These are phyloP conservation scores for Alosa alosa DNA, from an alignment of 2,113 vertebrate species.

Conservation along the genomic window DNA sequence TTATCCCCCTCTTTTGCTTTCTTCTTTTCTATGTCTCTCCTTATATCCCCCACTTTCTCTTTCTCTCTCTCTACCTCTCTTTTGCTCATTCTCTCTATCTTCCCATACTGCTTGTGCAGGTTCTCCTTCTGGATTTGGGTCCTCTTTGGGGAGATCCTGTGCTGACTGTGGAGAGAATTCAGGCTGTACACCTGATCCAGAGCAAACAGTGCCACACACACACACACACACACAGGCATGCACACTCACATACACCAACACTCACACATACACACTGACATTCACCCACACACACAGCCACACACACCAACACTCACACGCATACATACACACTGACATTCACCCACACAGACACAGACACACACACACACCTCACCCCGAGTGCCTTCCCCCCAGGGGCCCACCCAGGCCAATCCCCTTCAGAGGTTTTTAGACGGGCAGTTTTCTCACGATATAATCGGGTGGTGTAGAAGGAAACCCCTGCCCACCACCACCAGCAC, in stretches of 20 bases:
- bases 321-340: background rate
- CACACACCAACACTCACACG: background rate
- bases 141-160: slow-evolving; percentile 21
- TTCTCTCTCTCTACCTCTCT: background rate
- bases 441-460: slow-evolving; percentile 54
- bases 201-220: slow-evolving; percentile 58
- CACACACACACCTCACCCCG: slow-evolving; percentile 35
- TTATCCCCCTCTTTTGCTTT: background rate
- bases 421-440: slow-evolving; percentile 56
- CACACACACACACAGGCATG: slow-evolving; percentile 11
- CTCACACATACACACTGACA: background rate
- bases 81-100: background rate
- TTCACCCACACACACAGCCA: background rate
- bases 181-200: slow-evolving; percentile 66
- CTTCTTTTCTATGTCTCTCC: background rate
- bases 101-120: background rate
- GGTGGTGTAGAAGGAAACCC: slow-evolving; percentile 25
- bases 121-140: slow-evolving; percentile 28
- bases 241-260: background rate
- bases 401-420: slow-evolving; percentile 26
- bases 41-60: background rate
- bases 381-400: slow-evolving; percentile 40
- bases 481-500: background rate
- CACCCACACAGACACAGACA: background rate
- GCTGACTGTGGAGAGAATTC: slow-evolving; percentile 53